Conservation (phyloP, 2,113 vertebrate species). For the Origma solitaria region DNA sequence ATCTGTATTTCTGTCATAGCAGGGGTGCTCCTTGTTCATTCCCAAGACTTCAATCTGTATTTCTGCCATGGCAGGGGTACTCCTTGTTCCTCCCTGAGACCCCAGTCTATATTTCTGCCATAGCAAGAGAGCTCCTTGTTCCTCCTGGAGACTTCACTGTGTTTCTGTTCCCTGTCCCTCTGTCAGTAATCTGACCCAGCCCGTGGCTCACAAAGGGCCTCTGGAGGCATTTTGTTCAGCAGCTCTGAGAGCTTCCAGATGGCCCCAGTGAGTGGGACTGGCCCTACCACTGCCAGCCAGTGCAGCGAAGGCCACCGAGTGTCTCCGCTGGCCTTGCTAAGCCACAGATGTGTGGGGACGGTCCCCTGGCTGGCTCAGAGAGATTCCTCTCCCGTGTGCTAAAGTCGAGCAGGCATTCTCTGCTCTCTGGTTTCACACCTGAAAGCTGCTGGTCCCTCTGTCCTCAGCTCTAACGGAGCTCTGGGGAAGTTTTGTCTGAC, state of each 20-base stretch:
- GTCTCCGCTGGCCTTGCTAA: not conserved
- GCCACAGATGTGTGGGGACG: not conserved
- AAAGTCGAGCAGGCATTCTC: fast-evolving
- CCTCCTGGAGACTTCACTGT: fast-evolving
- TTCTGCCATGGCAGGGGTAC: not conserved
- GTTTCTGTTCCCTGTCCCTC: not conserved
- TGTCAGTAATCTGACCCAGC: not conserved
- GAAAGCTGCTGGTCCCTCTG: not conserved
- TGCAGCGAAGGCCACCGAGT: fast-evolving
- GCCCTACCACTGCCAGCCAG: not conserved
- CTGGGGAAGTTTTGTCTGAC: not conserved
- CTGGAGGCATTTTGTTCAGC: not conserved
- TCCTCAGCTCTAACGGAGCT: not conserved
- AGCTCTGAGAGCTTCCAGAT: not conserved
- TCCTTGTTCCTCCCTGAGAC: not conserved
- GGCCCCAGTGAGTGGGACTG: not conserved
- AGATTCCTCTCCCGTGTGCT: fast-evolving
- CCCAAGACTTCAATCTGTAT: not conserved
- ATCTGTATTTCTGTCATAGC: not conserved
- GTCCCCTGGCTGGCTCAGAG: fast-evolving
- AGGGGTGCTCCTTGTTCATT: not conserved
- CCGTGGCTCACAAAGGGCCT: not conserved
- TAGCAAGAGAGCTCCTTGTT: not conserved
- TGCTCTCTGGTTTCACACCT: not conserved
- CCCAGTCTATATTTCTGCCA: not conserved